Evolutionary conservation across 1,140 invertebrate genomes (phyloP), one percentile per base, ranked within the genome.

Genomic region (Zaprionus taronus): DNA sequence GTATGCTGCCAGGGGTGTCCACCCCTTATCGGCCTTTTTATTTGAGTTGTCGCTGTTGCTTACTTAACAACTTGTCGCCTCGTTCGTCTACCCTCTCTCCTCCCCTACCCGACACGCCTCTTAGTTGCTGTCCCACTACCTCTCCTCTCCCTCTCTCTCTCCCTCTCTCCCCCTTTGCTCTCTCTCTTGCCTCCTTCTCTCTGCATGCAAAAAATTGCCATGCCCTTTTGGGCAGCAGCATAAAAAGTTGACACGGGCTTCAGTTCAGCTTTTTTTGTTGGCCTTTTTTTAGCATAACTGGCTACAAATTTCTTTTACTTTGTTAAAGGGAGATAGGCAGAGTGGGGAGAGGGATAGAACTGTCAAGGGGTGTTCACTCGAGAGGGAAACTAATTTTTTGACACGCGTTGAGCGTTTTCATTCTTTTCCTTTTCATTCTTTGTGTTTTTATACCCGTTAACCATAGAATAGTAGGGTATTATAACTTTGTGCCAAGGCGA

Each of bases 61-160:
- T 89, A 89, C 84, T 90, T 89, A 89, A 90, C 84, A 89, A 89
- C 85, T 89, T 89, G 85, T 89, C 84, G 79, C 81, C 83, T 72
- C 70, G 58, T 55, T 66, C 51, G 31, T 34, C 31, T 34, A 34
- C 28, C 28, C 31, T 11, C 31, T 11, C 2, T 9, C 9, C 2
- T 34, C 15, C 22, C n/a, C 36, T 36, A 1, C 4, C 4, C 14
- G 36, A 12, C 20, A 5, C 6, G 36, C 17, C 34, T 17, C 22
- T 63, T 17, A 26, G 17, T 14, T 17, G 2, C 24, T 12, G 0
- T 31, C 9, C 22, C 36, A 28, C 22, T 4, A 11, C 12, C 5
- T 12, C 5, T 24, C 6, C 12, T 11, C 15, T 38, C 15, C 9
- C 14, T n/a, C 36, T 34, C 22, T 2, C 11, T 4, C 3, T 12